Percentiles rank a stretch among this genome's conserved stretches.
Evolutionary conservation across 2,888 invertebrate genomes (phyloP).

Genomic region (Sesia apiformis): DNA sequence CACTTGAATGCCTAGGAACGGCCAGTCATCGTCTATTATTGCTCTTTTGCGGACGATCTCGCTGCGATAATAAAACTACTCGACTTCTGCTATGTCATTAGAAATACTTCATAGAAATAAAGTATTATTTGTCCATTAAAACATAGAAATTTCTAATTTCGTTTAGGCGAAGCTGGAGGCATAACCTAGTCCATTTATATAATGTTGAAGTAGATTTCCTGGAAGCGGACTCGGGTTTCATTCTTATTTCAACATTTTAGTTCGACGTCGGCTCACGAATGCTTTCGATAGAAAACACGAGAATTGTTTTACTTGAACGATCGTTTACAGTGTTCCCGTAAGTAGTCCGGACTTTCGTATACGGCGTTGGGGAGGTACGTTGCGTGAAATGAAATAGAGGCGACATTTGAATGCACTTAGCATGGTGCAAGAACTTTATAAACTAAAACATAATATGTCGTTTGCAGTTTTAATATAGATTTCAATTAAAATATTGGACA

Average conservation of each 20-base stretch:
- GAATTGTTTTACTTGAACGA: conserved; percentile 64
- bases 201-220: too few species aligned
- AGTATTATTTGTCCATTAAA: too few species aligned
- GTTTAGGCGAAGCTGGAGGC: too few species aligned
- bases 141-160: too few species aligned
- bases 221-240: too few species aligned
- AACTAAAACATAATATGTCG: too few species aligned
- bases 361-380: conserved; percentile 12
- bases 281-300: conserved; percentile 55
- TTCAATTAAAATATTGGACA: too few species aligned
- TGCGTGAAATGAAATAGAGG: background rate
- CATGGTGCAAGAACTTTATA: too few species aligned
- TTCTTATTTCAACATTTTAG: conserved; percentile 41
- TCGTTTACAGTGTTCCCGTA: conserved; percentile 36
- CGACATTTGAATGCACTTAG: too few species aligned
- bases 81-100: conserved; percentile 25
- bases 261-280: conserved; percentile 37
- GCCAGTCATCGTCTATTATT: conserved; percentile 44
- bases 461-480: too few species aligned
- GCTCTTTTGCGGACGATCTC: conserved; percentile 25
- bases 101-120: conserved; percentile 10
- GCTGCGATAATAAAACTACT: conserved; percentile 14
- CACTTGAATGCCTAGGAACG: conserved; percentile 25
- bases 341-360: conserved; percentile 24
- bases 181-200: too few species aligned